Base-by-base conservation (phyloP, 2,888 invertebrate species). In the Stegana nigrithorax region DNA sequence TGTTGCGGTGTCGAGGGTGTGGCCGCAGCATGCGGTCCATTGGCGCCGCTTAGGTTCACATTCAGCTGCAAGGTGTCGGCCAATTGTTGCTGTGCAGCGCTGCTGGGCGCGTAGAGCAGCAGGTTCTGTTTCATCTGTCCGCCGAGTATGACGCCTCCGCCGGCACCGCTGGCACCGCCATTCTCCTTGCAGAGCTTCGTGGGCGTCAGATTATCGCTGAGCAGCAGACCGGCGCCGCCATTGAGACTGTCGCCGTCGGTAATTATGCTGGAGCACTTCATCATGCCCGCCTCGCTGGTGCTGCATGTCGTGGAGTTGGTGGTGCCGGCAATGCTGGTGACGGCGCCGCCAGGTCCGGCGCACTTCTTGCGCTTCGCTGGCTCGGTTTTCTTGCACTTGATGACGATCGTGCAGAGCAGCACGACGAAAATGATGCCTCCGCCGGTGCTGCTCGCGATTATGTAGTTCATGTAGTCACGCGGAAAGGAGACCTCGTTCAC, bases 401-500 rank as follows among this genome's bases (percentile, higher is more conserved):
- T 88, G 36, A 91, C 89, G 42, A 92, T 88, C 71, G 92, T 88
- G 67, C 91, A 89, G 44, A 91, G 89, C 70, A 91, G 86, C 12
- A 92, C 86, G 61, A 91, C 86, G 51, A 92, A 86, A 64, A 91
- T 88, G 58, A 92, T 88, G 53, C 90, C 87, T 59, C 89, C 89
- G 19, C 90, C 87, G 66, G 90, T 89, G 53, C 90, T 88, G 69
- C 90, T 89, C 25, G 91, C 90, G 51, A 91, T 89, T 70, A 92
- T 89, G 56, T 92, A 89, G 66, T 92, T 88, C 81, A 92, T 87
- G 75, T 91, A 91, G 82, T 92, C 90, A 66, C 90, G 89, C 0
- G 91, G 90, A 84, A 92, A 90, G 53, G 89, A 89, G 32, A 90
- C 89, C 69, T 91, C 89, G 63, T 90, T 90, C 7, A 90, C 89